A percentile compares a stretch with the other conserved stretches of the same genome.
Conservation (phyloP, 2,888 invertebrate species). For the Yponomeuta plumbellus region DNA sequence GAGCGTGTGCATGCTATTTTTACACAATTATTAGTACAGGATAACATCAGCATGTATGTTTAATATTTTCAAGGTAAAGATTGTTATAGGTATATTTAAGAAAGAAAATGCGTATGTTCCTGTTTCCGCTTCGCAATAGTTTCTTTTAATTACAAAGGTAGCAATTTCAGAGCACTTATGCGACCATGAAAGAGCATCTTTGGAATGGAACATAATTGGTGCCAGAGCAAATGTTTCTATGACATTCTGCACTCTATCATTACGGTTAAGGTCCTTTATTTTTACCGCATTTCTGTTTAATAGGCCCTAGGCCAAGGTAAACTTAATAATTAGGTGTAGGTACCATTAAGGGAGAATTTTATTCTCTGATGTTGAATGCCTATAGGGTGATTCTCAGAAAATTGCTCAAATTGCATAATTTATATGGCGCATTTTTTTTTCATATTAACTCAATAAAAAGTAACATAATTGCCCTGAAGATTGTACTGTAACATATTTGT, state of each 20-base stretch:
- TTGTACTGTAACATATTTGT: no score
- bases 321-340: background rate
- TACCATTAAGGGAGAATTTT: background rate
- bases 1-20: no score
- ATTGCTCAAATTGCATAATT: no score
- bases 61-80: background rate
- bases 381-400: no score
- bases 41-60: background rate
- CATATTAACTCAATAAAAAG: no score
- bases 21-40: background rate
- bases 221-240: background rate
- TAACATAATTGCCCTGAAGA: no score
- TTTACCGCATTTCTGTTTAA: background rate
- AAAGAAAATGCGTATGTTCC: background rate
- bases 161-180: constrained; percentile 9
- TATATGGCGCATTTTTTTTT: no score
- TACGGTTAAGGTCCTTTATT: background rate
- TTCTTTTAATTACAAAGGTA: constrained; percentile 6
- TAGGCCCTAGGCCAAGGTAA: background rate
- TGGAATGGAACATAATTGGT: constrained; percentile 11
- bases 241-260: constrained; percentile 9
- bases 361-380: no score
- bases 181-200: background rate
- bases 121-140: background rate
- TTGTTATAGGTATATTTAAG: background rate